Conservation (phyloP, 1,140 invertebrate genomes). For the Ylistrum balloti region DNA sequence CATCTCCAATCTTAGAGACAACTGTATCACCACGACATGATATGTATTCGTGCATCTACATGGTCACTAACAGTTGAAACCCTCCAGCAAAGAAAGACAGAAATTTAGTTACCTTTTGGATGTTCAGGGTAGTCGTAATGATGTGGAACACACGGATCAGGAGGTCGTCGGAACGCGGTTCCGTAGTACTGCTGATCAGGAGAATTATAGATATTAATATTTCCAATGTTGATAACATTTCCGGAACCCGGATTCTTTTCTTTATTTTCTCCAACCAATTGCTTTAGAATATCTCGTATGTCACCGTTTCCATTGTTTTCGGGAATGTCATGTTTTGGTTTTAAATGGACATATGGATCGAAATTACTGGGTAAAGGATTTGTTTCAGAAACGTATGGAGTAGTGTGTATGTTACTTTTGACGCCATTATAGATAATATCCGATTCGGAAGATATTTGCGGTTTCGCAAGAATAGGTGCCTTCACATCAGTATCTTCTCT, state of each 20-base stretch:
- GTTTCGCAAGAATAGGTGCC: background rate
- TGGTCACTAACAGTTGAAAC: no score
- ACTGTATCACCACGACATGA: no score
- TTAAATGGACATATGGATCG: background rate
- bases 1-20: no score
- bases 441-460: background rate
- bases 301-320: background rate
- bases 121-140: background rate
- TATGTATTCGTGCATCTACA: no score
- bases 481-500: background rate
- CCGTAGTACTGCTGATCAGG: background rate
- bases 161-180: background rate
- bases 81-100: no score
- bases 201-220: background rate
- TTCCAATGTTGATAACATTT: background rate
- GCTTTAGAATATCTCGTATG: background rate
- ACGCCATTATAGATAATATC: background rate
- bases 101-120: background rate
- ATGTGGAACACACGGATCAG: background rate
- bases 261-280: background rate
- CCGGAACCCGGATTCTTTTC: background rate
- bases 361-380: background rate
- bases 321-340: background rate
- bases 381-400: background rate
- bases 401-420: background rate